Evolutionary conservation across 2,113 vertebrate species (phyloP), one percentile per base, ranked within the genome.

Genomic region (Pelusios castaneus): DNA sequence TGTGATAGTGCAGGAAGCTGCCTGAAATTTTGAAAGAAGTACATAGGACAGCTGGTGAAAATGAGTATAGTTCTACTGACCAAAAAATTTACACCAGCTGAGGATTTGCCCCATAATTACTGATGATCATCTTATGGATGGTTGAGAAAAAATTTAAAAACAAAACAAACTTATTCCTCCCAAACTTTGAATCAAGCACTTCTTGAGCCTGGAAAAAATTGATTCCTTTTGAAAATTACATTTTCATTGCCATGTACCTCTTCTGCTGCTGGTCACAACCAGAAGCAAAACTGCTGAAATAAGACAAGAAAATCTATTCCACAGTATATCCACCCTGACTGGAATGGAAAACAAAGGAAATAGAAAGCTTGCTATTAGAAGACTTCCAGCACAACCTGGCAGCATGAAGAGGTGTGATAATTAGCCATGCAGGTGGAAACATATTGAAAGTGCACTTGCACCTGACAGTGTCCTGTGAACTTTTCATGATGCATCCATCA

Each of bases 311-410:
- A 60, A n/a, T 82, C 14, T 54, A 1, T 81, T 90, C 80, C 22
- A 7, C 24, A 75, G 22, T 75, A 27, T 14, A 41, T 43, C 12
- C 8, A 83, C 3, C 3, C 0, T 5, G 31, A 0, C 27, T 11
- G 83, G 21, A 88, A 77, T 1, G 90, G 3, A 12, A 4, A 84
- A 27, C 5, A 38, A 24, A 84, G 17, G 2, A 67, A 82, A 75
- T 43, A 75, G 38, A 75, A 75, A 25, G 41, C 24, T 25, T 11
- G 24, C 10, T 43, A 21, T 25, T 22, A 75, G 24, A 21, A 75
- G 41, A 43, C 38, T 43, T 27, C 21, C 11, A 43, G 70, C 22
- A 5, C 38, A 73, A 73, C 21, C 70, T 25, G 70, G 70, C 2
- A 38, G 34, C 67, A 21, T 41, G 10, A 75, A 21, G 16, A 70